phyloP scores from a whole-genome alignment of 53 echinoderm and acorn worm genomes.

The Luidia sarsii region DNA sequence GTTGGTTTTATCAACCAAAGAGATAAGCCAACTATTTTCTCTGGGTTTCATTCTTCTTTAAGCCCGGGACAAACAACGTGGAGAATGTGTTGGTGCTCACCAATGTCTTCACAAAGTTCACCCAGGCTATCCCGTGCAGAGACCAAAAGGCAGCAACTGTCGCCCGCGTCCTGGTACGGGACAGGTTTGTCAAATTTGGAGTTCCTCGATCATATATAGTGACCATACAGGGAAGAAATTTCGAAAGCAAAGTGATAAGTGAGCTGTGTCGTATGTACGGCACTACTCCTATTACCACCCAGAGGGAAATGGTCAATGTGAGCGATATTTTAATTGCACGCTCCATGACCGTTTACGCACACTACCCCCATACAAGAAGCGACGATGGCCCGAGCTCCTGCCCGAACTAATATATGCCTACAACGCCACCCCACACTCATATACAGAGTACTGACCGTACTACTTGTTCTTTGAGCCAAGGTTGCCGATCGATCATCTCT shows the following conservation, averaged over 20 bases:
- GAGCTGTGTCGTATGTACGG: slow-evolving; percentile 60
- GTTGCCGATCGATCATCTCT: not conserved
- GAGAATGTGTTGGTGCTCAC: no score
- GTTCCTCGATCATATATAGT: no score
- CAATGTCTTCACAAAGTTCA: no score
- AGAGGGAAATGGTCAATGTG: slow-evolving; percentile 60
- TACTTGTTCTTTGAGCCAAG: slow-evolving; percentile 24
- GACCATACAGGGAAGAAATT: slow-evolving; percentile 56
- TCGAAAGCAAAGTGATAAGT: slow-evolving; percentile 32
- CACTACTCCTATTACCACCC: slow-evolving; percentile 44
- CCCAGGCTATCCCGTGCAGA: slow-evolving; percentile 47
- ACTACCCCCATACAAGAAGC: not conserved
- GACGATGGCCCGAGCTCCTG: not conserved
- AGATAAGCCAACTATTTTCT: no score
- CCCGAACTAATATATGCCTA: slow-evolving; percentile 28
- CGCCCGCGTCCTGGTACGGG: slow-evolving; percentile 38
- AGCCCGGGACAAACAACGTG: no score
- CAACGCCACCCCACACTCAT: slow-evolving; percentile 16
- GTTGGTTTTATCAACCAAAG: no score
- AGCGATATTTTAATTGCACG: slow-evolving; percentile 49
- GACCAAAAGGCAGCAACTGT: slow-evolving; percentile 57
- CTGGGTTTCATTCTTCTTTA: no score
- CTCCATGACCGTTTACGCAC: not conserved
- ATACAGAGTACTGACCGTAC: slow-evolving; percentile 14
- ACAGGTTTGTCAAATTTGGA: slow-evolving; percentile 60